phyloP scores from a whole-genome alignment of 2,113 vertebrate genomes.

The Lophius piscatorius region DNA sequence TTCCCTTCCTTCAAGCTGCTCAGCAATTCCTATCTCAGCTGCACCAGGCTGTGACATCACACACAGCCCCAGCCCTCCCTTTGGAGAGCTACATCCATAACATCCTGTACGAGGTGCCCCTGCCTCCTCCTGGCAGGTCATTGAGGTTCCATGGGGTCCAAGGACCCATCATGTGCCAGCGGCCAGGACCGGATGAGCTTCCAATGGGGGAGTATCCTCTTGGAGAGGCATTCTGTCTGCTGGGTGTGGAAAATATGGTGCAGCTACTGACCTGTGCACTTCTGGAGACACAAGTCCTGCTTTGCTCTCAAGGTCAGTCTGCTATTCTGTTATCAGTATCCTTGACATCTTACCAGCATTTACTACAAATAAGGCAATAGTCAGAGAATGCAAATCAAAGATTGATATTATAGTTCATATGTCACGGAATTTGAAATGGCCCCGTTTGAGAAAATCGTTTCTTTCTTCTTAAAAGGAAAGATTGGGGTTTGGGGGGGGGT shows the following conservation, averaged over 20 bases:
- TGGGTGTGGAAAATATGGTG: constrained; percentile 94
- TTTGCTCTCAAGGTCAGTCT: constrained; percentile 91
- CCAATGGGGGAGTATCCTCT: constrained; percentile 93
- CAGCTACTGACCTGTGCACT: constrained; percentile 95
- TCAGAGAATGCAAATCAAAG: too few relatives aligned
- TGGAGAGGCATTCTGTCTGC: constrained; percentile 87
- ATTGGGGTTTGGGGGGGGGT: too few relatives aligned
- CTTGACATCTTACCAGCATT: background rate
- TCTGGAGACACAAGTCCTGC: constrained; percentile 96
- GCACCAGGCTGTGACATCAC: constrained; percentile 88
- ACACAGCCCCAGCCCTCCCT: constrained; percentile 89
- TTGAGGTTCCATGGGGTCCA: constrained; percentile 95
- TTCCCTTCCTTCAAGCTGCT: constrained; percentile 96
- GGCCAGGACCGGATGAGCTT: constrained; percentile 89
- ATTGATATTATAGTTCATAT: too few relatives aligned
- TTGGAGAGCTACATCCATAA: constrained; percentile 98
- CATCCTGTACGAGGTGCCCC: constrained; percentile 94
- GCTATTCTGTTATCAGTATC: background rate
- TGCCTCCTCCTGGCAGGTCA: constrained; percentile 91
- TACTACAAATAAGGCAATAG: too few relatives aligned
- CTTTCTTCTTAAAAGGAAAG: too few relatives aligned
- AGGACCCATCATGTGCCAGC: constrained; percentile 93
- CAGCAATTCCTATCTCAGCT: constrained; percentile 93
- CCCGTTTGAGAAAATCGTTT: too few relatives aligned
- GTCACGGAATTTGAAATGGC: too few relatives aligned